Evolutionary conservation across 2,797 vertebrate species (phyloP).

Genomic region (Argentina silus): DNA sequence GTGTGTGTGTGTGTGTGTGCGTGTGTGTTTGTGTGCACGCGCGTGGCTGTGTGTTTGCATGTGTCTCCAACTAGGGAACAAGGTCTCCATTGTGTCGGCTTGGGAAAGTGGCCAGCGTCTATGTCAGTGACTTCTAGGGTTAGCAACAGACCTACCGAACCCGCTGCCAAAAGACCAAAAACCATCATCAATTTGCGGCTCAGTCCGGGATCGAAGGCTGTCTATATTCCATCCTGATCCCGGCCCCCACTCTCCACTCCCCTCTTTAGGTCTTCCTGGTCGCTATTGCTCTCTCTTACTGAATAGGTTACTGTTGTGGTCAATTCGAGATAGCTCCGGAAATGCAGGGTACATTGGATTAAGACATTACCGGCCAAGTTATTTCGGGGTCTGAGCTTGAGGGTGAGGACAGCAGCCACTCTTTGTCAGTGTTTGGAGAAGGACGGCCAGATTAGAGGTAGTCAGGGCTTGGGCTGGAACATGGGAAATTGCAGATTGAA

Average conservation of each 20-base stretch:
- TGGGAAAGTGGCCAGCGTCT: conserved; percentile 12
- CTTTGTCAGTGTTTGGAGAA: not conserved
- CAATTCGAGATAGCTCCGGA: conserved; percentile 27
- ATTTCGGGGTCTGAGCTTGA: conserved; percentile 33
- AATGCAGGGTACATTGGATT: conserved; percentile 49
- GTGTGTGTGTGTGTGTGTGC: too few relatives aligned
- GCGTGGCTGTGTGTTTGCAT: too few relatives aligned
- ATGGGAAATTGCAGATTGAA: not conserved
- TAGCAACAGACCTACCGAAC: not conserved
- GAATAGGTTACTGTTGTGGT: conserved; percentile 37
- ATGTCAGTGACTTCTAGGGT: conserved; percentile 7
- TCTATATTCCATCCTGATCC: not conserved
- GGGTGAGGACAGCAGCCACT: not conserved
- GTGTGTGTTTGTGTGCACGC: too few relatives aligned
- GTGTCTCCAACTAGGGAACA: conserved; percentile 25
- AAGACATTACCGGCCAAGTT: conserved; percentile 40
- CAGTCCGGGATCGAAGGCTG: not conserved
- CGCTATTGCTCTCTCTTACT: not conserved
- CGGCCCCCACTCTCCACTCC: not conserved
- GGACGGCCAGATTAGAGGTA: not conserved
- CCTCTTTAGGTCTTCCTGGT: not conserved
- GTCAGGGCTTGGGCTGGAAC: not conserved
- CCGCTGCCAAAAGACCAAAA: not conserved
- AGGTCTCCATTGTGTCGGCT: conserved; percentile 34
- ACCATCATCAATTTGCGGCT: not conserved